Conservation (phyloP, 1,140 invertebrate species). For the Drusus annulatus region DNA sequence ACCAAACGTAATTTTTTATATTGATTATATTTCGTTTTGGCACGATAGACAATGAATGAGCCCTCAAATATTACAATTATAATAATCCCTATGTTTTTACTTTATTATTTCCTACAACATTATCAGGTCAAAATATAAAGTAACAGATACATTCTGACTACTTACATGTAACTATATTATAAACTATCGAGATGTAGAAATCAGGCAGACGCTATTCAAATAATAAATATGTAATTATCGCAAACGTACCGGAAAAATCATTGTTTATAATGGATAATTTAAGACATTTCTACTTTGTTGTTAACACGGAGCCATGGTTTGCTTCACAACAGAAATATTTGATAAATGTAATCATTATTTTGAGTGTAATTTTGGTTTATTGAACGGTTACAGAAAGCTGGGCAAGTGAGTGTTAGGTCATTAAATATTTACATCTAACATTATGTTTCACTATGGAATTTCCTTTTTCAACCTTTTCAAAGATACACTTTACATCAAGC, state of each 20-base stretch:
- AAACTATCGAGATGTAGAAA: conserved; percentile 6
- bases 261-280: too few species aligned
- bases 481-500: conserved; percentile 4
- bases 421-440: background rate
- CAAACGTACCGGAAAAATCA: too few species aligned
- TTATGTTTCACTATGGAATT: conserved; percentile 25
- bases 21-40: conserved; percentile 60
- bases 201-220: conserved; percentile 2
- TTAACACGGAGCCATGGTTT: too few species aligned
- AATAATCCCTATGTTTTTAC: conserved; percentile 53
- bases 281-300: too few species aligned
- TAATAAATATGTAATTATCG: too few species aligned
- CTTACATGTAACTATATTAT: conserved; percentile 35
- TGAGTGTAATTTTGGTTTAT: too few species aligned
- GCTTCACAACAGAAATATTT: too few species aligned
- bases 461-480: conserved; percentile 3
- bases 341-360: too few species aligned
- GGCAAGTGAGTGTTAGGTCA: too few species aligned
- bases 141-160: conserved; percentile 53
- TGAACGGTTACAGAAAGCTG: too few species aligned
- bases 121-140: conserved; percentile 57
- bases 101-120: conserved; percentile 53
- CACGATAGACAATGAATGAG: conserved; percentile 60
- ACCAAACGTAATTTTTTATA: conserved; percentile 50
- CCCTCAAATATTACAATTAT: conserved; percentile 59